A percentile compares a stretch with the other conserved stretches of the same genome.
Conservation (phyloP, 2,888 invertebrate genomes). For the Caenorhabditis becei region DNA sequence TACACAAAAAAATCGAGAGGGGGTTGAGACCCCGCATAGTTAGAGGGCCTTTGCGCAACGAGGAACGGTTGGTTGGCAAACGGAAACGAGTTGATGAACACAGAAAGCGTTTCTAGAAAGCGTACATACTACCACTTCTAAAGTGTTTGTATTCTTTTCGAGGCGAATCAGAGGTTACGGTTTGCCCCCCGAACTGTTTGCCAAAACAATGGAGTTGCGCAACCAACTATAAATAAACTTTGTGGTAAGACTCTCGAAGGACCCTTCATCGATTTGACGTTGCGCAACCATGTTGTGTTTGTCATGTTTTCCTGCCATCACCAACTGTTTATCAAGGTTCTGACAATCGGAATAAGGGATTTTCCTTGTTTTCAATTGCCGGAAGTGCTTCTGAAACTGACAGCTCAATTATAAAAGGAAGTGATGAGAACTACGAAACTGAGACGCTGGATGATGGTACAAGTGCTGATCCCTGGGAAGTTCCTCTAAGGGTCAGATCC, state of each 20-base stretch:
- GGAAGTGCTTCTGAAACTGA: constrained; percentile 12
- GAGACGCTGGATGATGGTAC: too few relatives aligned
- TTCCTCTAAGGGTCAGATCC: neutral
- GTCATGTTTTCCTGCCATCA: constrained; percentile 32
- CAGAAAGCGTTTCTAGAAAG: constrained; percentile 40
- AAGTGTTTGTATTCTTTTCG: constrained; percentile 52
- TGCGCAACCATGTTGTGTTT: constrained; percentile 41
- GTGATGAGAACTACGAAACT: neutral
- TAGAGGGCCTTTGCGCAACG: constrained; percentile 23
- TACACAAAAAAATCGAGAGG: constrained; percentile 38
- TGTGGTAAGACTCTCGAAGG: constrained; percentile 26
- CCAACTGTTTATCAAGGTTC: constrained; percentile 33
- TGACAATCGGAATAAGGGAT: constrained; percentile 22
- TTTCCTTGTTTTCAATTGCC: constrained; percentile 14
- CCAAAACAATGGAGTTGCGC: constrained; percentile 59
- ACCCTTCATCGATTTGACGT: constrained; percentile 22
- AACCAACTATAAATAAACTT: constrained; percentile 59
- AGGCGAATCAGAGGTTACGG: constrained; percentile 36
- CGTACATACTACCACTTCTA: constrained; percentile 42
- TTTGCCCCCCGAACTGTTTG: constrained; percentile 41
- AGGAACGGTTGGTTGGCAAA: constrained; percentile 40
- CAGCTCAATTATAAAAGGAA: neutral
- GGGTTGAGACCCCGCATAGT: constrained; percentile 37
- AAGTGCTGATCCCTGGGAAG: too few relatives aligned
- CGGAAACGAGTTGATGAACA: constrained; percentile 40